Evolutionary conservation across 2,113 vertebrate genomes (phyloP).

Genomic region (Mugil cephalus): DNA sequence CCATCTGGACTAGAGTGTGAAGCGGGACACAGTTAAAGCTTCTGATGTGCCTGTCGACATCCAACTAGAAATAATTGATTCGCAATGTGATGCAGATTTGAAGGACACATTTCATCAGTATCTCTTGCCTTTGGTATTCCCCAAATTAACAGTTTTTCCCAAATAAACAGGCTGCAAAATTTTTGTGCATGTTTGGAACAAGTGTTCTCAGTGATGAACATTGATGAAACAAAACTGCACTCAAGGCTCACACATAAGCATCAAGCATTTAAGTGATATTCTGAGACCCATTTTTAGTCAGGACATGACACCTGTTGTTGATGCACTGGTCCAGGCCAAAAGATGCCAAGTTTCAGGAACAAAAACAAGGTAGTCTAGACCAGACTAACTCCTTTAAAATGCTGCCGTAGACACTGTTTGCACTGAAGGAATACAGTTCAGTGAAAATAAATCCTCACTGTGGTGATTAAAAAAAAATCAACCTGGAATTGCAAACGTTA

Average conservation of each 20-base stretch:
- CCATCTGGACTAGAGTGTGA: no score
- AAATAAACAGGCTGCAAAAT: slow-evolving; percentile 26
- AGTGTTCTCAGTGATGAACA: slow-evolving; percentile 12
- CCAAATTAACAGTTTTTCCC: slow-evolving; percentile 28
- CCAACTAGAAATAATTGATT: slow-evolving; percentile 28
- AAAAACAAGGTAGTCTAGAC: no score
- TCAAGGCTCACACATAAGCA: slow-evolving; percentile 4
- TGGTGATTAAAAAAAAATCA: no score
- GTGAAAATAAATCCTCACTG: no score
- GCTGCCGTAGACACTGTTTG: no score
- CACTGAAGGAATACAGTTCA: no score
- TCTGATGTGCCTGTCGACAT: neutral
- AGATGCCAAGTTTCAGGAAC: slow-evolving; percentile 3
- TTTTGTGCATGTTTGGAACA: slow-evolving; percentile 38
- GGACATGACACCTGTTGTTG: neutral
- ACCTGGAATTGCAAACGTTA: no score
- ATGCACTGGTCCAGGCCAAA: neutral
- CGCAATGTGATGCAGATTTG: slow-evolving; percentile 31
- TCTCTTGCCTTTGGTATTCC: slow-evolving; percentile 18
- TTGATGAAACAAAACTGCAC: slow-evolving; percentile 6
- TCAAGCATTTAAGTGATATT: neutral
- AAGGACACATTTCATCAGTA: slow-evolving; percentile 48
- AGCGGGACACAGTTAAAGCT: slow-evolving; percentile 9
- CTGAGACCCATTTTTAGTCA: neutral
- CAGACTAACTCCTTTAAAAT: no score